Percentiles rank a stretch among this genome's conserved stretches.
Conservation (phyloP, 2,888 invertebrate species). For the Tinea pellionella region DNA sequence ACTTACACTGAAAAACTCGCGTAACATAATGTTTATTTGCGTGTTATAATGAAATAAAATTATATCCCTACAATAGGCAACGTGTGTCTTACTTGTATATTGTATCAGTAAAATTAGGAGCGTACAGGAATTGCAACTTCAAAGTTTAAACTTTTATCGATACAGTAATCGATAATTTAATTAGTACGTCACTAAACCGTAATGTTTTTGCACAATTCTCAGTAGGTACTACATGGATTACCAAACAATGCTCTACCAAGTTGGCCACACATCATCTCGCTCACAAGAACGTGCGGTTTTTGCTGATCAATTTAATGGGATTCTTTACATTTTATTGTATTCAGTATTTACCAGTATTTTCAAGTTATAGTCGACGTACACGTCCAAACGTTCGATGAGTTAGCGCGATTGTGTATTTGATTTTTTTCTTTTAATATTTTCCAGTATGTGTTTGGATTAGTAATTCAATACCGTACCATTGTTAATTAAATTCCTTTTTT, state of each 20-base stretch:
- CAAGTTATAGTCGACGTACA: constrained; percentile 5
- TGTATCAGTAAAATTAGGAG: too few relatives aligned
- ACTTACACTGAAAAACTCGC: too few relatives aligned
- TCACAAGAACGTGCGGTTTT: constrained; percentile 39
- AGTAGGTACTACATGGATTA: constrained; percentile 37
- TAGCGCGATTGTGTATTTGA: neutral
- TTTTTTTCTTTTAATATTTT: too few relatives aligned
- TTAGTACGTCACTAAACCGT: constrained; percentile 14
- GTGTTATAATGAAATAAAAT: too few relatives aligned
- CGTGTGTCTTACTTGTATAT: too few relatives aligned
- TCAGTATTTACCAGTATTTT: constrained; percentile 3
- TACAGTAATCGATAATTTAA: constrained; percentile 15
- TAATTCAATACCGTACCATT: too few relatives aligned
- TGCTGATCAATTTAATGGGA: constrained; percentile 52
- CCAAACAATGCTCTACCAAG: constrained; percentile 51
- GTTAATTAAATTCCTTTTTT: too few relatives aligned
- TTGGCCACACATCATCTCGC: constrained; percentile 52
- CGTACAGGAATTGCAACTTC: too few relatives aligned
- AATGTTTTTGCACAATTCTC: constrained; percentile 44
- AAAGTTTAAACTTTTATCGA: too few relatives aligned
- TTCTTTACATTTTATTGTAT: constrained; percentile 38
- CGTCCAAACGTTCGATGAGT: neutral
- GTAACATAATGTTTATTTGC: too few relatives aligned
- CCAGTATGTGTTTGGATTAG: too few relatives aligned
- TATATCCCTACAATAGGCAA: too few relatives aligned